Percentiles rank a stretch among this genome's conserved stretches.
phyloP scores from a whole-genome alignment of 2,113 vertebrate genomes.

The Illadopsis cleaveri region DNA sequence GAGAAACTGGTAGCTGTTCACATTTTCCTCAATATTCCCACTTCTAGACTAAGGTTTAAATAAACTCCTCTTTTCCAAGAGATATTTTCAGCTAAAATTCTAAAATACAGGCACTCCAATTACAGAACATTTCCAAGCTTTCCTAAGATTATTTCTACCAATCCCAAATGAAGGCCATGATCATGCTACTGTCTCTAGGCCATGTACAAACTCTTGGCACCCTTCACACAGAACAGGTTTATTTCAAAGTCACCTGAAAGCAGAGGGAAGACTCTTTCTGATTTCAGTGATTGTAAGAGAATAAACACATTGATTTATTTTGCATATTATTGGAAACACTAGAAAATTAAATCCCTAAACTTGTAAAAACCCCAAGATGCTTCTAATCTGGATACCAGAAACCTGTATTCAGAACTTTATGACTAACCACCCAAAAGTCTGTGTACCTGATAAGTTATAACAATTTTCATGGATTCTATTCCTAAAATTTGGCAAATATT shows the following conservation, averaged over 20 bases:
- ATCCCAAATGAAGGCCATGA: neutral
- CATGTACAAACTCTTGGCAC: neutral
- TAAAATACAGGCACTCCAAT: neutral
- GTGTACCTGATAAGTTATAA: neutral
- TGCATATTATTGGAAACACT: neutral
- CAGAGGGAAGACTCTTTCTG: neutral
- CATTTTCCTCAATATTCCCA: neutral
- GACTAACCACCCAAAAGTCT: neutral
- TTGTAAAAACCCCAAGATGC: neutral
- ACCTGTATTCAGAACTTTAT: neutral
- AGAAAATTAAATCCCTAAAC: neutral
- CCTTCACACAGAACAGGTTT: neutral
- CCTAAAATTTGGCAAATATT: neutral
- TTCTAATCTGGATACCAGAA: neutral
- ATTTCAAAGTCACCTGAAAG: neutral
- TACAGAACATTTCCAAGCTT: neutral
- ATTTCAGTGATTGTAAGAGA: neutral
- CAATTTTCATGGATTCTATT: neutral
- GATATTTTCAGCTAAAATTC: neutral
- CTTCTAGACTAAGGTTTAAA: neutral
- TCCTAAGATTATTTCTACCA: neutral
- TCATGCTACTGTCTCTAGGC: neutral
- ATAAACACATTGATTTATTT: neutral
- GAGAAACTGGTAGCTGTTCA: neutral
- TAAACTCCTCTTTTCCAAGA: neutral